These are phyloP conservation scores for Lacerta viridis DNA, from an alignment of 2,797 vertebrate genomes.

Conservation along the genomic window DNA sequence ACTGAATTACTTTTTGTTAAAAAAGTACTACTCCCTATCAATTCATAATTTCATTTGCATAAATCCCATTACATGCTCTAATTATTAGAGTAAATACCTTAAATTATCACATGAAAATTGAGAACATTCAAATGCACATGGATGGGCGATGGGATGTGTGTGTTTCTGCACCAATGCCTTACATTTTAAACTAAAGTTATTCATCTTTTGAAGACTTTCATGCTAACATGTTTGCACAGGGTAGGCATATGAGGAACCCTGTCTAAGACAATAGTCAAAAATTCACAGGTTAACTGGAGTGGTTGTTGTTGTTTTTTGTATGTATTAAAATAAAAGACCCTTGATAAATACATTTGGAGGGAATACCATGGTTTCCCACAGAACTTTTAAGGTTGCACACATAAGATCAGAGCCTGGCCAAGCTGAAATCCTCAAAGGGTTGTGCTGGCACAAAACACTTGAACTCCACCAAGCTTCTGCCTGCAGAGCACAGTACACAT, in stretches of 20 bases:
- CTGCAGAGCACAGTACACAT: background rate
- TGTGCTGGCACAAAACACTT: background rate
- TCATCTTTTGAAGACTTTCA: background rate
- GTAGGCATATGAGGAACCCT: background rate
- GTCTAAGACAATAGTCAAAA: background rate
- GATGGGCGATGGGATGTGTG: conserved; percentile 11
- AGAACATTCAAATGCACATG: rapidly evolving
- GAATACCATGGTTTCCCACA: background rate
- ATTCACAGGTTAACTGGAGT: background rate
- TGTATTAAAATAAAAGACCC: background rate
- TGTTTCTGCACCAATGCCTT: background rate
- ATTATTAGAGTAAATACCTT: conserved; percentile 52
- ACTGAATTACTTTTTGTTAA: background rate
- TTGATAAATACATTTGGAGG: background rate
- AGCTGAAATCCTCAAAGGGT: background rate
- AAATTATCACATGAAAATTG: background rate
- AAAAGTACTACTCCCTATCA: background rate
- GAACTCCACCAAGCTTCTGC: conserved; percentile 2
- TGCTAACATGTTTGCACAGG: background rate
- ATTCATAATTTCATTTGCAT: background rate
- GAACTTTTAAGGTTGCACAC: background rate
- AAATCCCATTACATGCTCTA: background rate
- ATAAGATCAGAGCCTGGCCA: background rate
- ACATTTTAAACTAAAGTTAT: background rate
- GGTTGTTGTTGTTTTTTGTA: background rate